These are phyloP conservation scores for Amblyopsis hoosieri DNA, from an alignment of 2,797 vertebrate species.

Conservation along the genomic window DNA sequence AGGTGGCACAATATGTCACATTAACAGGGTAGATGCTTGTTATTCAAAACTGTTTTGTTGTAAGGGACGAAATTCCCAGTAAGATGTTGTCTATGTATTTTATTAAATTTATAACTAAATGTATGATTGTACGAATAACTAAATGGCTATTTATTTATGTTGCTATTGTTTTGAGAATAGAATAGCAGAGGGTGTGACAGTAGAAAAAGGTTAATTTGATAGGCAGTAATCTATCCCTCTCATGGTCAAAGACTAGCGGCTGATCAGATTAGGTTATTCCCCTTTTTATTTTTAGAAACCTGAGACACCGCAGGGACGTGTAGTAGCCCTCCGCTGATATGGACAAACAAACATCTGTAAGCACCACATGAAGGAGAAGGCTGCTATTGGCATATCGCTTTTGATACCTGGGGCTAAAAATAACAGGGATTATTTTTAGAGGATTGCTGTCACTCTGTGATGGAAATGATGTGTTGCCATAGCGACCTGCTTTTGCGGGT, in stretches of 20 bases:
- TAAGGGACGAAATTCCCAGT: not conserved
- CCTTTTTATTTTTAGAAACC: slow-evolving; percentile 78
- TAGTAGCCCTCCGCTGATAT: slow-evolving; percentile 37
- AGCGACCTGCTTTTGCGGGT: slow-evolving; percentile 24
- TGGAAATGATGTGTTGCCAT: slow-evolving; percentile 25
- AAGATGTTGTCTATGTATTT: not conserved
- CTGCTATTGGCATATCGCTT: slow-evolving; percentile 8
- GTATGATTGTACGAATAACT: no score
- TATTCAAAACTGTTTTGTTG: slow-evolving; percentile 3
- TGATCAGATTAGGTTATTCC: slow-evolving; percentile 73
- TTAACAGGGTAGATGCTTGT: slow-evolving; percentile 4
- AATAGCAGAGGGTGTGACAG: slow-evolving; percentile 22
- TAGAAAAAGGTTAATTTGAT: slow-evolving; percentile 70
- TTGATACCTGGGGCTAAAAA: slow-evolving; percentile 7
- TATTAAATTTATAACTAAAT: not conserved
- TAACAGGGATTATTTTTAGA: slow-evolving; percentile 41
- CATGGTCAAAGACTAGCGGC: slow-evolving; percentile 71
- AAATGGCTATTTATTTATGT: not conserved
- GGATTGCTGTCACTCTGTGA: slow-evolving; percentile 19
- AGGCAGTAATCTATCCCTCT: slow-evolving; percentile 60
- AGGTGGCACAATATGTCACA: slow-evolving; percentile 13
- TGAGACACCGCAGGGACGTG: slow-evolving; percentile 49
- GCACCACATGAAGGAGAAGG: not conserved
- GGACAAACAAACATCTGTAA: slow-evolving; percentile 26
- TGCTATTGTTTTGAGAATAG: slow-evolving; percentile 20